These are phyloP conservation scores for Conus betulinus DNA, from an alignment of 1,140 invertebrate genomes.

Conservation along the genomic window DNA sequence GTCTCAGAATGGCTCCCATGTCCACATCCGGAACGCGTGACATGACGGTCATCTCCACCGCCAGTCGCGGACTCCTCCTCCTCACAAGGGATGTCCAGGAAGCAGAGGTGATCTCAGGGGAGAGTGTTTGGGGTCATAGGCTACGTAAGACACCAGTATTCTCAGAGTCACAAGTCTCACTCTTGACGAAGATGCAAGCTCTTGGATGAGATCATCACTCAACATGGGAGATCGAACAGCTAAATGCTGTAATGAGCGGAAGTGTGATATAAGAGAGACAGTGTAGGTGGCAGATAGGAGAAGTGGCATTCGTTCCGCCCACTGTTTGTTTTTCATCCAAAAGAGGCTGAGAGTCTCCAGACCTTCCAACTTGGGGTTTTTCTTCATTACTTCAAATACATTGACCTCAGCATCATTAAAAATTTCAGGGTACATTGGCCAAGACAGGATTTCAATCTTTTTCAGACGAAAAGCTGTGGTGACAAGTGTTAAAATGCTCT, in stretches of 20 bases:
- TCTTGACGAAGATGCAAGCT: slow-evolving; percentile 40
- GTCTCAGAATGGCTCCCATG: slow-evolving; percentile 51
- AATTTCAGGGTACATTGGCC: slow-evolving; percentile 55
- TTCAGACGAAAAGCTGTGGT: slow-evolving; percentile 51
- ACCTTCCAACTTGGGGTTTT: slow-evolving; percentile 45
- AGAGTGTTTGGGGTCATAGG: background rate
- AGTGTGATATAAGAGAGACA: slow-evolving; percentile 38
- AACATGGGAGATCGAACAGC: slow-evolving; percentile 56
- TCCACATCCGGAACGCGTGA: slow-evolving; percentile 49
- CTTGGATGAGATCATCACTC: slow-evolving; percentile 48
- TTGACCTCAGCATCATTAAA: slow-evolving; percentile 39
- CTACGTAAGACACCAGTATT: slow-evolving; percentile 36
- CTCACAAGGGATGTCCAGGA: slow-evolving; percentile 45
- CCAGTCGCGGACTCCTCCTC: slow-evolving; percentile 47
- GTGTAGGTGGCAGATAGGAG: slow-evolving; percentile 35
- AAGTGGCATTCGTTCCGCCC: slow-evolving; percentile 50
- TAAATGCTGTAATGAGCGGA: slow-evolving; percentile 48
- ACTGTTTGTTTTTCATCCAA: slow-evolving; percentile 48
- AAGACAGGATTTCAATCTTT: slow-evolving; percentile 46
- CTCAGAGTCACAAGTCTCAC: slow-evolving; percentile 34
- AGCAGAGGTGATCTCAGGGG: background rate
- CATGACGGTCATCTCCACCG: slow-evolving; percentile 54
- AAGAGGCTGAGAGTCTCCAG: slow-evolving; percentile 55
- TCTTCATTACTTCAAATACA: slow-evolving; percentile 49
- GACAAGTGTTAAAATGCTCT: slow-evolving; percentile 43